Percentiles rank a stretch among this genome's conserved stretches.
Evolutionary conservation across 2,113 vertebrate genomes (phyloP).

Genomic region (Apodemus speciosus): DNA sequence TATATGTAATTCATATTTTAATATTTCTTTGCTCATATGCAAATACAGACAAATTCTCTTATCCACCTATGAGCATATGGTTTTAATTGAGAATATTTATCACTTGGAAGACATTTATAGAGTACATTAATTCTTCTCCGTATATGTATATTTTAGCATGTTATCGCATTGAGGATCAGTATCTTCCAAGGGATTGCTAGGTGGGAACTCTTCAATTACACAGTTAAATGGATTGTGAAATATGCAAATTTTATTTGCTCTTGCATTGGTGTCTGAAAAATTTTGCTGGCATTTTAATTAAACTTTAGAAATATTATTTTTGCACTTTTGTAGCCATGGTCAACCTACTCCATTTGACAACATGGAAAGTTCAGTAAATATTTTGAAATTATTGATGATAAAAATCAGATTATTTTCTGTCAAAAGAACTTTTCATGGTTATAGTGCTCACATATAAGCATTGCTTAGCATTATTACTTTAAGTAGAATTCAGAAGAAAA

Average conservation of each 20-base stretch:
- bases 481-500: conserved; percentile 26
- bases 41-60: conserved; percentile 36
- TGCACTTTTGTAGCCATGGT: neutral
- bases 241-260: conserved; percentile 22
- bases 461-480: conserved; percentile 15
- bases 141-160: neutral
- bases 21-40: neutral
- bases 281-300: neutral
- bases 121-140: neutral
- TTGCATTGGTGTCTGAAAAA: conserved; percentile 5
- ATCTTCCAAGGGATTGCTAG: conserved; percentile 3
- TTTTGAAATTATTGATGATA: neutral
- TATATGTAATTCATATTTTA: conserved; percentile 12
- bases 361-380: neutral
- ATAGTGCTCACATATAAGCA: neutral
- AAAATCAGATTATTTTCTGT: neutral
- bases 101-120: conserved; percentile 9
- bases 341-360: neutral
- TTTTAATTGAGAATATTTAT: conserved; percentile 52
- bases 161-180: conserved; percentile 10
- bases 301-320: conserved; percentile 37
- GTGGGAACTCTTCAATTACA: conserved; percentile 34
- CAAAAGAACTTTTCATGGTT: conserved; percentile 2
- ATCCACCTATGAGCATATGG: neutral
- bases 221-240: conserved; percentile 55